Evolutionary conservation across 1,140 invertebrate genomes (phyloP), one percentile per base, ranked within the genome.

Genomic region (Olivierus martensii): DNA sequence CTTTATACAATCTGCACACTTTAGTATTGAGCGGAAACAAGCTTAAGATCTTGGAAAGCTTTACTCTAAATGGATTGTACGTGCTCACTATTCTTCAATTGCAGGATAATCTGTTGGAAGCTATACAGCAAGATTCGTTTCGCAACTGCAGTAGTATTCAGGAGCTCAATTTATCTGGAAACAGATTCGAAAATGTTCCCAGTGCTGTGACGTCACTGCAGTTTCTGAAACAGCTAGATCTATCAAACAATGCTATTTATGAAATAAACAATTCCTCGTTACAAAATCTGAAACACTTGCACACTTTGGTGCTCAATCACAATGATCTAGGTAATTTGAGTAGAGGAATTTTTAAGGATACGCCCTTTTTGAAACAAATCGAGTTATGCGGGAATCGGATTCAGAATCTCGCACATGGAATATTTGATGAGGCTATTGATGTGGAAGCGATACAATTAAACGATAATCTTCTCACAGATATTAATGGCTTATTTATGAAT

Each of bases 351-450:
- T 83, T 92, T 58, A 83, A 82, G 14, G 83, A 88, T 58, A 66
- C 90, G 61, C 79, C 80, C 0, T 82, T 79, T 53, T 69, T 92
- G 47, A 84, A 87, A 72, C 84, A 87, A 1, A 67, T 91, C 0
- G 90, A 89, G 69, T 73, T 91, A 34, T 85, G 87, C 17, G 80
- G 84, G 63, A 91, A 92, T 71, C 85, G 85, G 67, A 81, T 91
- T 18, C 81, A 83, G 61, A 78, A 78, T 63, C 81, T 91, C 58
- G 84, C 87, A 65, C 69, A 81, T 15, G 82, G 83, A 1, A 81
- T 84, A 9, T 90, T 91, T 63, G 82, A 83, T 41, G 74, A 80
- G 7, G 82, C 86, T 61, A 71, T 74, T 7, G 80, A 81, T 65
- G 73, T 94, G 44, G 82, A 87, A 67, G 86, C 85, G 0, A 81